These are phyloP conservation scores for Hyalella azteca DNA, from an alignment of 2,888 invertebrate genomes.

Conservation along the genomic window DNA sequence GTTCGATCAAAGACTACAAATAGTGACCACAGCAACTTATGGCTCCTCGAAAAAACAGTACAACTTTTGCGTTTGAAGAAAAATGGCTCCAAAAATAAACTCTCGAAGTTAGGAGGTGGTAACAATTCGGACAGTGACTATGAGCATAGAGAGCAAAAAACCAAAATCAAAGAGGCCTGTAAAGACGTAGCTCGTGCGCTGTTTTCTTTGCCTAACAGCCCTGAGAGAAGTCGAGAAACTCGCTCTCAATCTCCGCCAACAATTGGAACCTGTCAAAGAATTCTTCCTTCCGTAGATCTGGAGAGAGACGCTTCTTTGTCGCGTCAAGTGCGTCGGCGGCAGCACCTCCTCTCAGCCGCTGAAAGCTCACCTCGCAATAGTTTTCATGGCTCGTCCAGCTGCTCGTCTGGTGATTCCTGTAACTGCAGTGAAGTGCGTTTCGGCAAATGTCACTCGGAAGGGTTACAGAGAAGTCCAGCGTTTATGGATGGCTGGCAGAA, in stretches of 20 bases:
- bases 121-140: background rate
- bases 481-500: slow-evolving; percentile 26
- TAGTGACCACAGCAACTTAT: slow-evolving; percentile 2
- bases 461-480: slow-evolving; percentile 7
- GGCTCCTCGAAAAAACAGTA: slow-evolving; percentile 28
- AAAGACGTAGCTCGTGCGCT: slow-evolving; percentile 48
- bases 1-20: background rate
- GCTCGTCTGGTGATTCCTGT: slow-evolving; percentile 11
- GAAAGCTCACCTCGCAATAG: slow-evolving; percentile 34
- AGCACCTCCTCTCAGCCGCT: slow-evolving; percentile 32
- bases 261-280: background rate
- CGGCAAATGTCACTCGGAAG: slow-evolving; percentile 11
- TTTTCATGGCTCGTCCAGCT: slow-evolving; percentile 26
- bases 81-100: slow-evolving; percentile 12
- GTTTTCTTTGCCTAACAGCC: slow-evolving; percentile 36
- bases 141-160: slow-evolving; percentile 38
- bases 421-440: background rate
- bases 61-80: slow-evolving; percentile 9
- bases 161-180: slow-evolving; percentile 45
- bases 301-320: slow-evolving; percentile 14
- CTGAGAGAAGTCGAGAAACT: slow-evolving; percentile 26
- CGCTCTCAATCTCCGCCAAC: slow-evolving; percentile 33
- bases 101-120: background rate
- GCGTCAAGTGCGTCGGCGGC: slow-evolving; percentile 30
- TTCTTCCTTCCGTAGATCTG: background rate